Base-by-base conservation (phyloP, 2,797 vertebrate species). In the Spinus olivaceus region DNA sequence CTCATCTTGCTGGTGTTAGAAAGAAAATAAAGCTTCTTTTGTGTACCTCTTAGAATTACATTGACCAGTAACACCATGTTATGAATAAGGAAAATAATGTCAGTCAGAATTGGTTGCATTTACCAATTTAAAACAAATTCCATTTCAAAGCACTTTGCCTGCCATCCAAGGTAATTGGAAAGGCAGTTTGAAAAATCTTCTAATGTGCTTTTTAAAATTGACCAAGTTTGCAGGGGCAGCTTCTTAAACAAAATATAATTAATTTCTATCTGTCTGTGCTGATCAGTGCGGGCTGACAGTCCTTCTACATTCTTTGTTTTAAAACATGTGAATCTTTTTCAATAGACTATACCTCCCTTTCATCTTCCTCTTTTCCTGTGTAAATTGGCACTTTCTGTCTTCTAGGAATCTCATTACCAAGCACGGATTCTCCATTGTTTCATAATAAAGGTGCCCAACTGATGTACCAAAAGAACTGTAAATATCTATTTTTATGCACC, bases 221-320 rank as follows among this genome's bases (percentile, higher is more conserved):
- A 97, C 97, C 97, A 97, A 86, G 88, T 85, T 95, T 97, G 88
- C 87, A 96, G 86, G 96, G 87, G 82, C 88, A 97, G 95, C 92
- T 97, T 96, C 92, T 97, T 97, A 97, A 97, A 97, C 92, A 97
- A 97, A 97, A 97, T 95, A 96, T 96, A 97, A 98, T 98, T 98
- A 97, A 98, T 97, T 97, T 97, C 95, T 97, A 92, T 97, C 97
- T 97, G 97, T 97, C 97, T 97, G 90, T 69, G 59, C 66, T 96
- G 96, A 97, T 97, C 97, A 97, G 81, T 87, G 65, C 63, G 93
- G 54, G 89, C 70, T 97, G 97, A 97, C 97, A 97, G 91, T 95
- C 83, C 77, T 60, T 92, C 88, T 90, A 63, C 94, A 95, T 93
- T 96, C 96, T 97, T 96, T 97, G 92, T 97, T 97, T 96, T 96